Evolutionary conservation across 2,113 vertebrate species (phyloP), one percentile per base, ranked within the genome.

Genomic region (Paedocypris sp.): DNA sequence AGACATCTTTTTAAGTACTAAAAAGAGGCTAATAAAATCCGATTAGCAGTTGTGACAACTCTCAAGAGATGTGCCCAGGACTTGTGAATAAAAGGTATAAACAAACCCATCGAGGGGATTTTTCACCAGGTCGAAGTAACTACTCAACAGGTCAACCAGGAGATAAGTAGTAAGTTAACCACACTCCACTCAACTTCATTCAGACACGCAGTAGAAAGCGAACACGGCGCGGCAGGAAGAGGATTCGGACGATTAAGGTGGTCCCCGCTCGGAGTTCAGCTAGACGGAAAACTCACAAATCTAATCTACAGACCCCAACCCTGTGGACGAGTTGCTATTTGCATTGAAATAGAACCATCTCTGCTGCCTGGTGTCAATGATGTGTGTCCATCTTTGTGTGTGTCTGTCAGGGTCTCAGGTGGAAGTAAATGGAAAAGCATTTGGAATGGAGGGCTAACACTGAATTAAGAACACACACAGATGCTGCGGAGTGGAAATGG

Each of bases 231-330:
- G 5, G 29, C 12, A 43, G 32, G 38, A 57, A 58, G 54, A 43
- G 38, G 32, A 58, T 58, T 18, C 54, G 32, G 16, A 23, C 26
- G 38, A 58, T 58, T 58, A 45, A 58, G 26, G 3, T 23, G 32
- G 54, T 58, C 39, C 39, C 54, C 32, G 25, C 16, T 57, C 15
- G 6, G 33, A 41, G 33, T 41, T 39, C 20, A 19, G 13, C 11
- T 35, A 41, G 45, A 65, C 28, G 8, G 43, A 58, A 46, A 45
- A 64, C 46, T 51, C 45, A 58, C 45, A 59, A 57, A 49, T 43
- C 32, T 60, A 52, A 52, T 45, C 46, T 35, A 58, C 18, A 58
- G 35, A 32, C 43, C 36, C 7, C 33, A 33, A 32, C 18, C 53
- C 45, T 41, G 29, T 64, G 22, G 26, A 32, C 38, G 35, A 61